Conservation (phyloP, 2,888 invertebrate species). For the Pollenia amentaria region DNA sequence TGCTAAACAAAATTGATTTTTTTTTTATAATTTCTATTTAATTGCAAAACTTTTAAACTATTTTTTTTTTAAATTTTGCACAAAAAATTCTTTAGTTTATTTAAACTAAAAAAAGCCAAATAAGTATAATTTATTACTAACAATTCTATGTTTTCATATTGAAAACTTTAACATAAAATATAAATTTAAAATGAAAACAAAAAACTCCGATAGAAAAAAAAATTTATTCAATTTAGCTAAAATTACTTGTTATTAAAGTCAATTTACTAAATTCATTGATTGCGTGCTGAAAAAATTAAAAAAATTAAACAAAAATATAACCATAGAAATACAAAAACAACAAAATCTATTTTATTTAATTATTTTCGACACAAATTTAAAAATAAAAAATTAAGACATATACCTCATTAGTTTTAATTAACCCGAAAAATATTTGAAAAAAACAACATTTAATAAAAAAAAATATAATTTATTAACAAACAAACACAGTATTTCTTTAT, state of each 20-base stretch:
- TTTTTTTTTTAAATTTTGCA: conserved; percentile 16
- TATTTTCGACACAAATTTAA: conserved; percentile 45
- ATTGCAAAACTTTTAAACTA: conserved; percentile 26
- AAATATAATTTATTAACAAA: conserved; percentile 55
- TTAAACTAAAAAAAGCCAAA: conserved; percentile 49
- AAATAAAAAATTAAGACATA: conserved; percentile 75
- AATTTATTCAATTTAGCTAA: conserved; percentile 57
- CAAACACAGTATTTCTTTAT: conserved; percentile 58
- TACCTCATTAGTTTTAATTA: conserved; percentile 82
- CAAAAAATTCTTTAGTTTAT: neutral
- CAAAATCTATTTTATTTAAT: conserved; percentile 49
- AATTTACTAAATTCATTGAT: conserved; percentile 78
- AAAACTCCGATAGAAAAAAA: conserved; percentile 25
- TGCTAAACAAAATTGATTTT: conserved; percentile 47
- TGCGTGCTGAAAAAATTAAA: conserved; percentile 77
- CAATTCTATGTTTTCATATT: conserved; percentile 67
- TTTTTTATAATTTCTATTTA: conserved; percentile 6
- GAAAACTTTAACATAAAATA: conserved; percentile 64
- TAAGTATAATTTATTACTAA: conserved; percentile 50
- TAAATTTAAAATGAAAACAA: conserved; percentile 12
- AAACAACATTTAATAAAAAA: conserved; percentile 27
- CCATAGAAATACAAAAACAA: conserved; percentile 25
- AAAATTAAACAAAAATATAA: conserved; percentile 27
- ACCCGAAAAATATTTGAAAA: conserved; percentile 57
- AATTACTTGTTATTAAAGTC: conserved; percentile 76